These are phyloP conservation scores for Ctenicera cuprea DNA, from an alignment of 2,888 invertebrate genomes.

Conservation along the genomic window DNA sequence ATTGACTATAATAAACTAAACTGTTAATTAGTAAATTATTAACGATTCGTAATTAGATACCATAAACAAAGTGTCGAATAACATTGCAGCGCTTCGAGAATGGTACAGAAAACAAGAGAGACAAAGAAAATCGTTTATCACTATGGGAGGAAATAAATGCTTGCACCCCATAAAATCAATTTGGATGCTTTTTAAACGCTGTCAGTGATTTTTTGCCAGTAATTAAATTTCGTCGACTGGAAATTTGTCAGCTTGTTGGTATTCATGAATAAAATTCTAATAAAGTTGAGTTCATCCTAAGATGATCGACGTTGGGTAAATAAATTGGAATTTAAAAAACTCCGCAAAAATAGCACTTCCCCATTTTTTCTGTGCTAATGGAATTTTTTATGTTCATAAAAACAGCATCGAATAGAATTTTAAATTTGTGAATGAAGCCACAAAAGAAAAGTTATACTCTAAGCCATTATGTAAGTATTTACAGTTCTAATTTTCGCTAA, in stretches of 20 bases:
- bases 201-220: slow-evolving; percentile 46
- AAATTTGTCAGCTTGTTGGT: slow-evolving; percentile 48
- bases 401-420: slow-evolving; percentile 5
- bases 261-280: slow-evolving; percentile 48
- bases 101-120: neutral
- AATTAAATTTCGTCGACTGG: slow-evolving; percentile 45
- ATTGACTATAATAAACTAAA: slow-evolving; percentile 1
- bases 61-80: slow-evolving; percentile 11
- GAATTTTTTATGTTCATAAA: slow-evolving; percentile 35
- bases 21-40: slow-evolving; percentile 24
- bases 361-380: slow-evolving; percentile 37
- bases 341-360: slow-evolving; percentile 24
- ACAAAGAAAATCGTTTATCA: slow-evolving; percentile 37
- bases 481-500: slow-evolving; percentile 11
- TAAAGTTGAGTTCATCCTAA: slow-evolving; percentile 37
- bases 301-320: slow-evolving; percentile 43
- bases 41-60: slow-evolving; percentile 7
- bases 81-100: slow-evolving; percentile 1
- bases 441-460: slow-evolving; percentile 5
- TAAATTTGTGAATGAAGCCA: slow-evolving; percentile 17
- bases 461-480: neutral
- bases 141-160: slow-evolving; percentile 32
- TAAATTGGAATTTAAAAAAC: slow-evolving; percentile 44
- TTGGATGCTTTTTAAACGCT: slow-evolving; percentile 43
- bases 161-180: slow-evolving; percentile 43